These are phyloP conservation scores for Apotomis turbidana DNA, from an alignment of 2,888 invertebrate species.

Conservation along the genomic window DNA sequence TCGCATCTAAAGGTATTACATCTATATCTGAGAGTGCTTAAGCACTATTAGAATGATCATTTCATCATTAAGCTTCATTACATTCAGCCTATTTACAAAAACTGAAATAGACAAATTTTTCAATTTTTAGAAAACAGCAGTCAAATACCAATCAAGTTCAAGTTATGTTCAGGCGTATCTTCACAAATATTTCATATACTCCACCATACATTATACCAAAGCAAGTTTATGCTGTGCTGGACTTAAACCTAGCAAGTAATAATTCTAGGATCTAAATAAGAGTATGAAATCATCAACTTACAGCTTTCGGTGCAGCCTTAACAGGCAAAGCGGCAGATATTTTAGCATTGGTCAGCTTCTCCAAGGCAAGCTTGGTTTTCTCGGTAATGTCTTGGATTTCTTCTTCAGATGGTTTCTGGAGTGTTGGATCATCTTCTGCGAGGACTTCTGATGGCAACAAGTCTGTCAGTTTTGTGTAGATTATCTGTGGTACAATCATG, in stretches of 20 bases:
- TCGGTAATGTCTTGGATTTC: conserved; percentile 95
- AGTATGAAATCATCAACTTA: conserved; percentile 63
- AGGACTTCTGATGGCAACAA: conserved; percentile 95
- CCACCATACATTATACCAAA: no score
- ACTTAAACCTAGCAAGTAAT: not conserved
- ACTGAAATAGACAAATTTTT: no score
- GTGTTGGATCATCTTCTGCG: conserved; percentile 94
- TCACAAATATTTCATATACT: no score
- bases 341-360: conserved; percentile 93
- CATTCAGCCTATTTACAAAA: no score
- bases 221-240: no score
- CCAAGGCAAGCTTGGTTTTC: conserved; percentile 93
- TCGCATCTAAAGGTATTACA: no score
- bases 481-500: conserved; percentile 83
- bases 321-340: conserved; percentile 99
- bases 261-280: not conserved
- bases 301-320: conserved; percentile 95
- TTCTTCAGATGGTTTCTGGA: conserved; percentile 95
- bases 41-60: no score
- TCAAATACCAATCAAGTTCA: no score
- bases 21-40: no score
- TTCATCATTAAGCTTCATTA: no score
- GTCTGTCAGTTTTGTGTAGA: conserved; percentile 97
- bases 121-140: no score
- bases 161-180: no score